phyloP scores from a whole-genome alignment of 64 coral and sea anemone genomes.

The Actinia equina region DNA sequence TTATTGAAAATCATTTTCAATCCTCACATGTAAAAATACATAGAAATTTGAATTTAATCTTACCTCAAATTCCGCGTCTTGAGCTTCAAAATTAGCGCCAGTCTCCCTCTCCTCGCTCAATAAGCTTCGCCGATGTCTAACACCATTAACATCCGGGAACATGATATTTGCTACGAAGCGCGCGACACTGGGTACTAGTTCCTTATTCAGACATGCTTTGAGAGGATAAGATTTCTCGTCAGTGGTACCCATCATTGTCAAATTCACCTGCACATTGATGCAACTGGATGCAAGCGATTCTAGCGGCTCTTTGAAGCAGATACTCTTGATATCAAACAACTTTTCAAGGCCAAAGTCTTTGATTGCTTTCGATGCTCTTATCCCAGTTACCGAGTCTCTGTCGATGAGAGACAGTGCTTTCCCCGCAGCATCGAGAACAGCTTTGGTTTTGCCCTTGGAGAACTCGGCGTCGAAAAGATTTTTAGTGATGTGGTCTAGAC shows the following conservation, averaged over 20 bases:
- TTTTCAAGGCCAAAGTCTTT: conserved; percentile 76
- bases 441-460: conserved; percentile 95
- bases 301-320: conserved; percentile 62
- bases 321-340: conserved; percentile 66
- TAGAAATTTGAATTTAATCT: background rate
- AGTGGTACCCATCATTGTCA: conserved; percentile 50
- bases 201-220: conserved; percentile 84
- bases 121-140: conserved; percentile 49
- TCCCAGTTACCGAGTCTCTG: conserved; percentile 73
- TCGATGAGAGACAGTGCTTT: conserved; percentile 82
- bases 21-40: background rate
- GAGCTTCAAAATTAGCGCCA: background rate
- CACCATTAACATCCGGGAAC: conserved; percentile 73
- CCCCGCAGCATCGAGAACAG: conserved; percentile 83
- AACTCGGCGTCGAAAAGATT: conserved; percentile 87
- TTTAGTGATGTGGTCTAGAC: conserved; percentile 57
- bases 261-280: conserved; percentile 66
- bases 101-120: conserved; percentile 66
- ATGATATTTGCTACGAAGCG: conserved; percentile 73
- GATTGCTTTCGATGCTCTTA: conserved; percentile 78
- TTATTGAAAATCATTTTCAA: too few species aligned
- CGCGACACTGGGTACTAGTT: conserved; percentile 80
- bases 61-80: background rate
- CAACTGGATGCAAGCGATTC: conserved; percentile 83
- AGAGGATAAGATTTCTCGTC: conserved; percentile 43